A percentile compares a stretch with the other conserved stretches of the same genome.
Conservation (phyloP, 2,888 invertebrate species). For the Zaprionus obscuricornis region DNA sequence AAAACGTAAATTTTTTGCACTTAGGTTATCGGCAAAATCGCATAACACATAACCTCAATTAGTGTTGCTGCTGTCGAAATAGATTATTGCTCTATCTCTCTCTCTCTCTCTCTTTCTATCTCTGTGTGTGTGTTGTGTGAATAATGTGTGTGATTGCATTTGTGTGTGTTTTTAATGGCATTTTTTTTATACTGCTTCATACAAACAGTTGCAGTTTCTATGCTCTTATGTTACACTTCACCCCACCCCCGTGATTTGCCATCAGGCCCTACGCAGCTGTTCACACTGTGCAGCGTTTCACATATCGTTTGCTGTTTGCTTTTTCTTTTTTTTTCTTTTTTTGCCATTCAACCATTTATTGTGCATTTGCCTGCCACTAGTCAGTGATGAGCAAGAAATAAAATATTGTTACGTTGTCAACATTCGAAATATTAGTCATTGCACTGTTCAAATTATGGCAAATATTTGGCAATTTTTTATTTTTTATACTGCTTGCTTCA, state of each 20-base stretch:
- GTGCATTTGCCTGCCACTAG: slow-evolving; percentile 8
- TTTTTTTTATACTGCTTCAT: slow-evolving; percentile 6
- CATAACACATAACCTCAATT: slow-evolving; percentile 48
- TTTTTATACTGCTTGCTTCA: too few relatives aligned
- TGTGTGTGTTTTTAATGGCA: slow-evolving; percentile 20
- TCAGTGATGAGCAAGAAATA: slow-evolving; percentile 22
- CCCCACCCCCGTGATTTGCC: neutral
- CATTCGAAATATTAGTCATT: too few relatives aligned
- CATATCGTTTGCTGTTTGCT: slow-evolving; percentile 3
- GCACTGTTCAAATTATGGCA: too few relatives aligned
- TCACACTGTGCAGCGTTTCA: slow-evolving; percentile 28
- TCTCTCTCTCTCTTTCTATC: too few relatives aligned
- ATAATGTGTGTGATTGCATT: neutral
- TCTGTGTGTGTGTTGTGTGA: too few relatives aligned
- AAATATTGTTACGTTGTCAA: neutral
- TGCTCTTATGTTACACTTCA: neutral
- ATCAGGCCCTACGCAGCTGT: slow-evolving; percentile 43
- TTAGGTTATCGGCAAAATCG: slow-evolving; percentile 45
- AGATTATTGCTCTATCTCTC: too few relatives aligned
- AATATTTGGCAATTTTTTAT: too few relatives aligned
- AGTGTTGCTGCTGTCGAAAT: slow-evolving; percentile 12
- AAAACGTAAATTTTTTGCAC: too few relatives aligned
- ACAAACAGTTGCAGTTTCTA: slow-evolving; percentile 16
- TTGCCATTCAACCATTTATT: slow-evolving; percentile 31
- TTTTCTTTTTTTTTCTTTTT: too few relatives aligned